phyloP scores from a whole-genome alignment of 2,113 vertebrate species.

The Pangasianodon gigas region DNA sequence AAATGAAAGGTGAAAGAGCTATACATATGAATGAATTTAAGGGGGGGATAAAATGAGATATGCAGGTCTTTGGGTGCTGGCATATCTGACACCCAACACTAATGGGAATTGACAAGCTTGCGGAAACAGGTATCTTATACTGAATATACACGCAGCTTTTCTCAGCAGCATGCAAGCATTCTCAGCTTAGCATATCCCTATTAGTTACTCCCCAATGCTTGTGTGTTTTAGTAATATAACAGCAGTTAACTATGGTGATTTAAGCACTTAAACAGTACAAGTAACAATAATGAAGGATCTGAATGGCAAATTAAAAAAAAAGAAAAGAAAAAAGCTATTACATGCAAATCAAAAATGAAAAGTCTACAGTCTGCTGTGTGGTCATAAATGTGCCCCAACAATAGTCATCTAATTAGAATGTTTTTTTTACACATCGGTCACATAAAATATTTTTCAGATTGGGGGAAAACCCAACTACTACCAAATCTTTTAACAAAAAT shows the following conservation, averaged over 20 bases:
- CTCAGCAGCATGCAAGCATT: conserved; percentile 47
- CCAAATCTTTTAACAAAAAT: conserved; percentile 24
- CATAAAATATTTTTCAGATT: not conserved
- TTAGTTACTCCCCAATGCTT: conserved; percentile 11
- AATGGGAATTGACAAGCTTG: not conserved
- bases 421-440: conserved; percentile 1
- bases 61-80: conserved; percentile 2
- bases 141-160: conserved; percentile 36
- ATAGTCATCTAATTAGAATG: not conserved
- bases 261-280: not conserved
- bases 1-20: not conserved
- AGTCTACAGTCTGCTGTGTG: conserved; percentile 3
- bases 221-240: conserved; percentile 5
- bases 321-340: not conserved
- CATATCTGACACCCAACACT: not conserved
- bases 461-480: conserved; percentile 1
- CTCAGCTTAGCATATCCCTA: conserved; percentile 29
- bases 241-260: conserved; percentile 1
- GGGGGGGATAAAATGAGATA: not conserved
- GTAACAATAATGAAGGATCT: not conserved
- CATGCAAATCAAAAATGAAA: not conserved
- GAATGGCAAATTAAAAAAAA: not conserved
- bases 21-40: not conserved
- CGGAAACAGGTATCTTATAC: conserved; percentile 24
- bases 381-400: conserved; percentile 12